Evolutionary conservation across 2,888 invertebrate genomes (phyloP).

Genomic region (Pammene aurita): DNA sequence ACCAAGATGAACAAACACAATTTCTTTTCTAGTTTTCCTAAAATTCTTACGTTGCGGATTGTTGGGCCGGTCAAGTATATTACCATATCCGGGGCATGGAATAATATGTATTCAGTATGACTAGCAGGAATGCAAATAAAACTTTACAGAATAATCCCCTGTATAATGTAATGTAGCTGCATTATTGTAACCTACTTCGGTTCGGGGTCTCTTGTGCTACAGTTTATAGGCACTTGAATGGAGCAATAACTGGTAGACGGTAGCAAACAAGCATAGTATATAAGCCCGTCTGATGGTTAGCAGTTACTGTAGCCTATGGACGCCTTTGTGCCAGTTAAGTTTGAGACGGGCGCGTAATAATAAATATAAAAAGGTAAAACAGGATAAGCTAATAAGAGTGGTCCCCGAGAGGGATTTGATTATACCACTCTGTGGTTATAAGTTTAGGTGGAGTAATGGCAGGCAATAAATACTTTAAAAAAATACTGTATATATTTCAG

Average conservation of each 20-base stretch:
- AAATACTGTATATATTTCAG: no score
- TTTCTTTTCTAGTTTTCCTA: constrained; percentile 52
- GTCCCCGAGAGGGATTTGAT: no score
- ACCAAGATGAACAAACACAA: constrained; percentile 49
- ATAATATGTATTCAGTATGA: constrained; percentile 44
- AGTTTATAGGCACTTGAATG: constrained; percentile 19
- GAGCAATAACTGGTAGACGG: constrained; percentile 9
- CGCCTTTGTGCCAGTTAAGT: no score
- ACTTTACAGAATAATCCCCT: constrained; percentile 40
- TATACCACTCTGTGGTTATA: no score
- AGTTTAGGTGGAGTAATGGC: no score
- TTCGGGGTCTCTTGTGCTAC: constrained; percentile 21
- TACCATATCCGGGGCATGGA: constrained; percentile 55
- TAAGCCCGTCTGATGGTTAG: no score
- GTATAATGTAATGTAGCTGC: constrained; percentile 39
- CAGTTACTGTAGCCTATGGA: no score
- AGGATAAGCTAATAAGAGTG: no score
- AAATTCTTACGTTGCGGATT: constrained; percentile 52
- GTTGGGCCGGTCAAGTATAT: constrained; percentile 52
- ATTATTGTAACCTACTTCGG: constrained; percentile 41
- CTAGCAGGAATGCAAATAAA: constrained; percentile 44
- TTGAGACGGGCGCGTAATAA: no score
- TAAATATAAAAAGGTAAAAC: no score
- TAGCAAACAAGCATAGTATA: no score
- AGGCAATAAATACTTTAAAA: no score